phyloP scores from a whole-genome alignment of 2,797 vertebrate species.

The Eremophila alpestris region DNA sequence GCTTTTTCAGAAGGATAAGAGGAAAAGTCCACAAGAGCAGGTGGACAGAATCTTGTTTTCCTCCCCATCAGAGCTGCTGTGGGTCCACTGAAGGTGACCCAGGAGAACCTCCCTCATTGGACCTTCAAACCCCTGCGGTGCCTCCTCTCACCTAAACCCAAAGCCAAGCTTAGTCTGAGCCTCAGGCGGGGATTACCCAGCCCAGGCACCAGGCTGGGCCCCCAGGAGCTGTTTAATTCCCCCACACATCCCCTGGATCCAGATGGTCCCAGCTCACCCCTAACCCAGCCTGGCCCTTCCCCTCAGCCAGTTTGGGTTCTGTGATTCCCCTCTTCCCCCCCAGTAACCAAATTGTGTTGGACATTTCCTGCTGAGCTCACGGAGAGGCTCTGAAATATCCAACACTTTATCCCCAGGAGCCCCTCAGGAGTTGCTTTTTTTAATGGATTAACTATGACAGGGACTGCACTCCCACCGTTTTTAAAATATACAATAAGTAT shows the following conservation, averaged over 20 bases:
- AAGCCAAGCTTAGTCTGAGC: background rate
- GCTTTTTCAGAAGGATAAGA: background rate
- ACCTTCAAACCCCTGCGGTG: accelerated
- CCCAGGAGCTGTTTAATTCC: background rate
- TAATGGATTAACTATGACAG: constrained; percentile 74
- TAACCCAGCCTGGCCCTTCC: background rate
- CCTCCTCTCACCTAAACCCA: background rate
- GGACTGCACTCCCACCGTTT: constrained; percentile 69
- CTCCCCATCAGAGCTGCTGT: background rate
- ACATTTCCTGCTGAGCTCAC: constrained; percentile 15
- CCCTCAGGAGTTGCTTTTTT: constrained; percentile 55
- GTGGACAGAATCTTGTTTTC: background rate
- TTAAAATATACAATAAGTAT: constrained; percentile 74
- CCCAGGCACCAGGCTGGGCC: background rate
- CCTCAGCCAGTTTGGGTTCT: background rate
- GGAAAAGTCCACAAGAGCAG: background rate
- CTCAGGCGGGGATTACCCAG: background rate
- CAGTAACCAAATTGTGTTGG: constrained; percentile 23
- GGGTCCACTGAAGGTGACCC: background rate
- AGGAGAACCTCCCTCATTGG: accelerated
- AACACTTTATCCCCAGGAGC: constrained; percentile 28
- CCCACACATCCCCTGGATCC: background rate
- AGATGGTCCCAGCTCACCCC: background rate
- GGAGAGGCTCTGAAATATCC: constrained; percentile 24
- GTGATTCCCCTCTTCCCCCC: background rate